Evolutionary conservation across 2,888 invertebrate genomes (phyloP).

Genomic region (Lasioglossum figueresi): DNA sequence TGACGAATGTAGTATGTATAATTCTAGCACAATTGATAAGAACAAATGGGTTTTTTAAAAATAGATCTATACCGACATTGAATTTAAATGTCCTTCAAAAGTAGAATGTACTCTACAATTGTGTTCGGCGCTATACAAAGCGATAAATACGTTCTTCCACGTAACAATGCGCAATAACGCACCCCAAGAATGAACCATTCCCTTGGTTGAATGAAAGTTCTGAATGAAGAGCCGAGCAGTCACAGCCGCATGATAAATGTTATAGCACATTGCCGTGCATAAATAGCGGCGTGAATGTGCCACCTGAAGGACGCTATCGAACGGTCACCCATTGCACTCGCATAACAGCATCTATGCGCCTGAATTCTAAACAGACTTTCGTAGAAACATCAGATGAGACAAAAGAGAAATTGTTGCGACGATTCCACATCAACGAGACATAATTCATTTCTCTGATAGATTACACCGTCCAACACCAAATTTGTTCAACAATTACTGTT

Average conservation of each 20-base stretch:
- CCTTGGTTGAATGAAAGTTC: conserved; percentile 58
- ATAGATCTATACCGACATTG: neutral
- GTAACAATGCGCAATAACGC: conserved; percentile 40
- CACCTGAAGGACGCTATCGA: conserved; percentile 34
- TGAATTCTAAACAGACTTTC: conserved; percentile 2
- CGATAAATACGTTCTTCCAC: neutral
- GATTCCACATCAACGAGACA: neutral
- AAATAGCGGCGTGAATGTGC: conserved; percentile 55
- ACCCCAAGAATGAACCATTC: conserved; percentile 46
- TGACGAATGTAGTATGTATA: neutral
- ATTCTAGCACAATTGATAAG: neutral
- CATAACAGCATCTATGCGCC: conserved; percentile 8
- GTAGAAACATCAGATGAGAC: neutral
- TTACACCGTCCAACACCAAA: too few species aligned
- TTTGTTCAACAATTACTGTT: too few species aligned
- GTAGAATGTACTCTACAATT: neutral
- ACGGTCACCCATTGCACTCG: conserved; percentile 44
- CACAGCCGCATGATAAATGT: conserved; percentile 51
- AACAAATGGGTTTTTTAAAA: neutral
- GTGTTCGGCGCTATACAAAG: neutral
- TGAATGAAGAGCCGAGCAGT: conserved; percentile 60
- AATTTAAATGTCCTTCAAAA: neutral
- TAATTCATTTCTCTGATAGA: neutral
- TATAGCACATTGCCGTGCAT: conserved; percentile 40
- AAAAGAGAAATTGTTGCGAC: neutral